phyloP scores from a whole-genome alignment of 1,140 invertebrate genomes.

The Mercenaria mercenaria region DNA sequence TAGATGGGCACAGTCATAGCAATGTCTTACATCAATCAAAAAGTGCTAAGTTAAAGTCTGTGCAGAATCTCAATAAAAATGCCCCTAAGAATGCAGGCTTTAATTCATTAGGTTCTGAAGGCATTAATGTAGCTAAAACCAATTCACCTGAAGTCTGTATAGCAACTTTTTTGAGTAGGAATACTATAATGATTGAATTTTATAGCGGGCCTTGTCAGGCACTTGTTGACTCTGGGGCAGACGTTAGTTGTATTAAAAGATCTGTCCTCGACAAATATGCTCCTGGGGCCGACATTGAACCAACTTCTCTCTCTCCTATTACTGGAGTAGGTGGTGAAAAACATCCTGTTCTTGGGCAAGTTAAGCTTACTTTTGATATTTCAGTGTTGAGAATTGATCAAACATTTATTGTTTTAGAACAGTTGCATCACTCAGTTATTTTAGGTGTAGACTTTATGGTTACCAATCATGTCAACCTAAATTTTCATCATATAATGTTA shows the following conservation, averaged over 20 bases:
- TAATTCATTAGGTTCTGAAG: too few species aligned
- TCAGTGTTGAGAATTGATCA: background rate
- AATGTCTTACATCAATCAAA: too few species aligned
- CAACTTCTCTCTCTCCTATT: background rate
- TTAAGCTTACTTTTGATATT: background rate
- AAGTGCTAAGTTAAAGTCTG: too few species aligned
- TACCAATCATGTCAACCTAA: constrained; percentile 43
- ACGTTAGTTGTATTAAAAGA: constrained; percentile 30
- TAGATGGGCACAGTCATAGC: too few species aligned
- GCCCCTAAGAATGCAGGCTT: too few species aligned
- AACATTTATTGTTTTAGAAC: constrained; percentile 56
- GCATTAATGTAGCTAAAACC: too few species aligned
- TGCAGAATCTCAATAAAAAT: too few species aligned
- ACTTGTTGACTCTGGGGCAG: constrained; percentile 65
- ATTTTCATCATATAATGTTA: constrained; percentile 47
- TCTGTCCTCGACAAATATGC: background rate
- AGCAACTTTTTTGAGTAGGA: constrained; percentile 43
- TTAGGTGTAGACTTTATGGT: constrained; percentile 66
- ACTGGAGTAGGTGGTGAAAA: constrained; percentile 47
- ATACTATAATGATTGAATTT: constrained; percentile 53
- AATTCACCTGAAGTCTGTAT: constrained; percentile 53
- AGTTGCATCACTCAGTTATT: constrained; percentile 67
- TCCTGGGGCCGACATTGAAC: background rate
- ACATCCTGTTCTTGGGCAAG: constrained; percentile 26
- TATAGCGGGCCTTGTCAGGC: constrained; percentile 44